Base-by-base conservation (phyloP, 2,113 vertebrate species). In the Callithrix jacchus region DNA sequence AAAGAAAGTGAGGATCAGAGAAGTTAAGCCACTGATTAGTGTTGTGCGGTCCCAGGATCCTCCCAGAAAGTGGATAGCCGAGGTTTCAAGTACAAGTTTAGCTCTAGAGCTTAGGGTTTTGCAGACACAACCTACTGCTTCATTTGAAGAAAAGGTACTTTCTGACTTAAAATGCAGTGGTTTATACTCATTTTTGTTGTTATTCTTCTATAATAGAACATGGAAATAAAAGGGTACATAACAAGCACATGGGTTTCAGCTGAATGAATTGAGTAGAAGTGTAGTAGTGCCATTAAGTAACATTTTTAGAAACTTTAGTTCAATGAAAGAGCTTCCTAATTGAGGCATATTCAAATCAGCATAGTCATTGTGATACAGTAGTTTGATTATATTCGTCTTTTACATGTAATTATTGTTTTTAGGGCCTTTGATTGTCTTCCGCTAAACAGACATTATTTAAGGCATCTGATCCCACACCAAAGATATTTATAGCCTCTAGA, bases 291-390 rank as follows among this genome's bases (percentile, higher is more conserved):
- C 92, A 97, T 98, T 97, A 95, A 96, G 89, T 88, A 96, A 92
- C 92, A 82, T 95, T 96, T 98, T 97, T 93, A 98, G 96, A 97
- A 97, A 98, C 91, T 96, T 97, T 94, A 97, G 92, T 97, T 98
- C 97, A 94, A 90, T 93, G 96, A 97, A 97, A 95, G 84, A 97
- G 92, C 84, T 95, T 71, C 90, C 97, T 97, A 97, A 97, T 91
- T 97, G 96, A 95, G 93, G 84, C 84, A 96, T 95, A 97, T 98
- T 97, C 87, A 97, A 98, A 97, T 97, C 96, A 97, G 95, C 89
- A 13, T 68, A 96, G 89, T 97, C 87, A 96, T 95, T 97, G 96
- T 92, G 87, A 93, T 96, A 90, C 92, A 97, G 92, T 68, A 37
- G 52, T 92, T 96, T 97, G 85, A 95, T 71, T 91, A 54, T 95